Conservation (phyloP, 2,797 vertebrate genomes). For the Diplodus sargus region DNA sequence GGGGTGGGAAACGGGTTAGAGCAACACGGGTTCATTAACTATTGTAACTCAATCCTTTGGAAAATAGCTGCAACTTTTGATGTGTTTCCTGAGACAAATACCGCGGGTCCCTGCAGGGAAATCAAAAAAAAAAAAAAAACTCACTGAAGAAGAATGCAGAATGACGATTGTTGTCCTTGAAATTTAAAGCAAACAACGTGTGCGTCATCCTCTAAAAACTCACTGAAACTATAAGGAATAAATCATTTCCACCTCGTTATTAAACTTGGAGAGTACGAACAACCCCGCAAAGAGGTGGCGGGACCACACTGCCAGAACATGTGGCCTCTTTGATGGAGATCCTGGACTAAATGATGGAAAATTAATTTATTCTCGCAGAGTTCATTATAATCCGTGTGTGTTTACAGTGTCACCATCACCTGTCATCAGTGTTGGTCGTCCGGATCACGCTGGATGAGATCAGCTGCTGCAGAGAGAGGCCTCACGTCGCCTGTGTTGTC, state of each 20-base stretch:
- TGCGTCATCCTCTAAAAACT: conserved; percentile 23
- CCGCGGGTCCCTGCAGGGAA: conserved; percentile 48
- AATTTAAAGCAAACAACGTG: conserved; percentile 7
- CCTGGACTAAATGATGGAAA: background rate
- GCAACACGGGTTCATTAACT: conserved; percentile 59
- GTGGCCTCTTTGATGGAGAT: background rate
- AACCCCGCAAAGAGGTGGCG: background rate
- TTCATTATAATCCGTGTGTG: background rate
- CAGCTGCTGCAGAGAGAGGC: conserved; percentile 27
- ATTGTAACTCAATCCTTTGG: conserved; percentile 38
- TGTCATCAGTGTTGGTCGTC: conserved; percentile 35
- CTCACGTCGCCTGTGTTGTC: conserved; percentile 48
- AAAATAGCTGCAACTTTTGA: conserved; percentile 50
- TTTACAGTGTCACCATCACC: conserved; percentile 30
- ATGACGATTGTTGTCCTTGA: conserved; percentile 4
- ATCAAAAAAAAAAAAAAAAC: conserved; percentile 28
- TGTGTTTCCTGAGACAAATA: conserved; percentile 53
- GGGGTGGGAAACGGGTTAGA: conserved; percentile 13
- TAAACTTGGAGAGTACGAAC: conserved; percentile 43
- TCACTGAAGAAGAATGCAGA: conserved; percentile 26
- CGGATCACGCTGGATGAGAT: conserved; percentile 27
- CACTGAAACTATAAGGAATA: conserved; percentile 26
- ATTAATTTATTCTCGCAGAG: background rate
- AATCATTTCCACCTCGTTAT: conserved; percentile 40
- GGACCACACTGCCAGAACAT: background rate